These are phyloP conservation scores for Perccottus glenii DNA, from an alignment of 2,113 vertebrate species.

Conservation along the genomic window DNA sequence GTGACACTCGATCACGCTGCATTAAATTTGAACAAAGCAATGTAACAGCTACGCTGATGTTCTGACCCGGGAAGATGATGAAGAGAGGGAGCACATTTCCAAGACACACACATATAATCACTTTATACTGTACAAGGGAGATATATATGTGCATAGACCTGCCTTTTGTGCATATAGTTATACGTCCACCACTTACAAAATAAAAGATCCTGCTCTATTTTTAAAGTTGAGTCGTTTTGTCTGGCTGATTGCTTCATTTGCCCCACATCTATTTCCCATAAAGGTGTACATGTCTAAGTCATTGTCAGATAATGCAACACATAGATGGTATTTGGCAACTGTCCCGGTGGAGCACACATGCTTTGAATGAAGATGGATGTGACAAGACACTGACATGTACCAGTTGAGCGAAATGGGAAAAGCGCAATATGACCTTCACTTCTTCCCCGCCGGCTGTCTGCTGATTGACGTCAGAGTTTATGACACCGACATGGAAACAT, in stretches of 20 bases:
- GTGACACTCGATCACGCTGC: no score
- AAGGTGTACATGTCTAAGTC: no score
- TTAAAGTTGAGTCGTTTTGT: conserved; percentile 78
- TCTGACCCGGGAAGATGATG: not conserved
- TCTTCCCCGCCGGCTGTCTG: conserved; percentile 14
- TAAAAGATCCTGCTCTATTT: conserved; percentile 79
- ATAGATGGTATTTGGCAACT: not conserved
- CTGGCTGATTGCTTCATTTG: conserved; percentile 64
- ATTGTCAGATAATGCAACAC: not conserved
- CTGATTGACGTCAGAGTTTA: conserved; percentile 24
- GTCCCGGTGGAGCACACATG: not conserved
- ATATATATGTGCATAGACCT: conserved; percentile 59
- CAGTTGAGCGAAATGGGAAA: not conserved
- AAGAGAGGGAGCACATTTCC: conserved; percentile 11
- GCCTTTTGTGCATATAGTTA: conserved; percentile 64
- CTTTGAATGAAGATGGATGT: conserved; percentile 5
- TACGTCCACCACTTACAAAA: conserved; percentile 64
- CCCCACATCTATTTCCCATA: not conserved
- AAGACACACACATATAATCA: conserved; percentile 57
- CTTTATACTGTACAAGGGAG: conserved; percentile 62
- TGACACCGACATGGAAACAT: conserved; percentile 29
- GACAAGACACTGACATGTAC: conserved; percentile 17
- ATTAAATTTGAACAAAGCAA: not conserved
- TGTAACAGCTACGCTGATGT: not conserved
- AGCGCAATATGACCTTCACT: conserved; percentile 17